Conservation (phyloP, 2,113 vertebrate species). For the Micronisus gabar region DNA sequence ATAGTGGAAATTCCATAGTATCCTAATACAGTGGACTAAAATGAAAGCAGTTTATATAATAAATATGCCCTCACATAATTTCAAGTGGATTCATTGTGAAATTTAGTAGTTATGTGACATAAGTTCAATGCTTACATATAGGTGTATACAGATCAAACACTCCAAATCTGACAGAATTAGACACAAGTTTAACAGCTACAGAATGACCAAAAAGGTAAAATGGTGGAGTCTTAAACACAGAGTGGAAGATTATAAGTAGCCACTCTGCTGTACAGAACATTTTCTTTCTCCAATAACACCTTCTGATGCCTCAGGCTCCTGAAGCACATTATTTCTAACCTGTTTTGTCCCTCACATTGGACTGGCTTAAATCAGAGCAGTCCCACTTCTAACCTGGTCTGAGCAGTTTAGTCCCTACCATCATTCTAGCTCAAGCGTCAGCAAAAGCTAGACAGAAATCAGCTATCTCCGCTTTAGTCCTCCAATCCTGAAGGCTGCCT, state of each 20-base stretch:
- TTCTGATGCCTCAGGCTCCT: background rate
- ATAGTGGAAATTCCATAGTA: background rate
- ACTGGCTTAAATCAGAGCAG: background rate
- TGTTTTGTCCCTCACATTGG: background rate
- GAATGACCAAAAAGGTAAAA: background rate
- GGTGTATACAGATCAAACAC: background rate
- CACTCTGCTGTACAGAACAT: background rate
- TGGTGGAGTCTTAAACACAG: background rate
- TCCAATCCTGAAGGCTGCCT: background rate
- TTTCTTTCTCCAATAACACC: background rate
- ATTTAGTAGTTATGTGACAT: background rate
- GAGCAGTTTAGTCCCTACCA: background rate
- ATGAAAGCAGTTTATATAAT: background rate
- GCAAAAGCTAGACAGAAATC: background rate
- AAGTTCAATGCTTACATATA: background rate
- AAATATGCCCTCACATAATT: background rate
- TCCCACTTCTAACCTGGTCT: background rate
- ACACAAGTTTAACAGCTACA: background rate
- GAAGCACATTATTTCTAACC: background rate
- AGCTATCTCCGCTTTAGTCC: background rate
- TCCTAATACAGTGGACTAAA: background rate
- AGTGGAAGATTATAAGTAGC: background rate
- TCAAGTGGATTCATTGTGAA: background rate
- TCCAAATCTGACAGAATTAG: background rate
- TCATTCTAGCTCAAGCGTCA: accelerated